Percentiles rank a stretch among this genome's conserved stretches.
phyloP scores from a whole-genome alignment of 2,888 invertebrate species.

The Pseudococcus viburni region DNA sequence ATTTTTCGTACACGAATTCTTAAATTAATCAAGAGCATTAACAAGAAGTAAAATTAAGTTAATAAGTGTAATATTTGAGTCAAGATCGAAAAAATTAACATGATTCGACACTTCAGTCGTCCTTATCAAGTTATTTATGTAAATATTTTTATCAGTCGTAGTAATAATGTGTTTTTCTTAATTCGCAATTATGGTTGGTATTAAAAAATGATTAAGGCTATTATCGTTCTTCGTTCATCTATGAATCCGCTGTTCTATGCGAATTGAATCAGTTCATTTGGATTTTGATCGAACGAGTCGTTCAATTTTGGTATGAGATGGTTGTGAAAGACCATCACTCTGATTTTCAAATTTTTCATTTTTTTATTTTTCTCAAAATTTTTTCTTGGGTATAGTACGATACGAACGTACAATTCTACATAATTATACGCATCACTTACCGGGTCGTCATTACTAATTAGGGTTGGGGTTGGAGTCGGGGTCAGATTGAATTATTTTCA shows the following conservation, averaged over 20 bases:
- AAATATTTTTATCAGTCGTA: slow-evolving; percentile 4
- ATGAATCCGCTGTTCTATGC: neutral
- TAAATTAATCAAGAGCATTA: neutral
- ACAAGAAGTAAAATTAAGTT: neutral
- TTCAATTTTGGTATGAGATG: neutral
- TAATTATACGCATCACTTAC: too few species aligned
- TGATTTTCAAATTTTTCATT: too few species aligned
- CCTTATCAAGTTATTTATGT: slow-evolving; percentile 2
- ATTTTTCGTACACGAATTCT: neutral
- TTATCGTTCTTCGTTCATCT: neutral
- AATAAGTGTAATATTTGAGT: neutral
- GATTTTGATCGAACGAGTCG: neutral
- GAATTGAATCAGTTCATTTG: neutral
- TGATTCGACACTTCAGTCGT: neutral
- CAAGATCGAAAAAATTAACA: neutral
- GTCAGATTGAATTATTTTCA: too few species aligned
- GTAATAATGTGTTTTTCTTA: neutral
- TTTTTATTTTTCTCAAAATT: too few species aligned
- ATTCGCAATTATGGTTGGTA: neutral
- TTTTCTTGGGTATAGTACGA: too few species aligned
- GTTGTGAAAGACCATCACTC: too few species aligned
- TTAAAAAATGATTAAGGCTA: neutral
- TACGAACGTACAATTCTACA: too few species aligned
- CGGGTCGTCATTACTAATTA: too few species aligned
- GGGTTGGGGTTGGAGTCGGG: too few species aligned